A percentile compares a stretch with the other conserved stretches of the same genome.
Evolutionary conservation across 2,797 vertebrate species (phyloP).

Genomic region (Crocodylus rhombifer): DNA sequence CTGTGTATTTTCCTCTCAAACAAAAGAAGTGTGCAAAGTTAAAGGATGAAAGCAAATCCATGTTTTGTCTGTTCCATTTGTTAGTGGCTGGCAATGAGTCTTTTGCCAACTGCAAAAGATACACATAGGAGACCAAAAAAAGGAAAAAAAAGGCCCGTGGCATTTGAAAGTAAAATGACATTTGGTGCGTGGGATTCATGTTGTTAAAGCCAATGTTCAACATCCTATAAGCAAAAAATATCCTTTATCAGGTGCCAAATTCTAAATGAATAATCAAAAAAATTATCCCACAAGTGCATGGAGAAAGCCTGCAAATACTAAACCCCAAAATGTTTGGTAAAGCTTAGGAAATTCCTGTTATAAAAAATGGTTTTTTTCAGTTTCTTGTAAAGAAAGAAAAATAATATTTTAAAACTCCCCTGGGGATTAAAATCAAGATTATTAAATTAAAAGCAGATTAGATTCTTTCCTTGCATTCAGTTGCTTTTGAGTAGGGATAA

Average conservation of each 20-base stretch:
- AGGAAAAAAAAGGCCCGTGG: not conserved
- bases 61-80: not conserved
- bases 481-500: constrained; percentile 21
- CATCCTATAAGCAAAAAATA: constrained; percentile 9
- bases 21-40: not conserved
- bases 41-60: not conserved
- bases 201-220: not conserved
- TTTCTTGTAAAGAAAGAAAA: constrained; percentile 48
- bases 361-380: constrained; percentile 30
- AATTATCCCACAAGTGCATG: not conserved
- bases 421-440: constrained; percentile 52
- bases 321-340: constrained; percentile 32
- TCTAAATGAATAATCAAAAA: constrained; percentile 33
- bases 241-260: not conserved
- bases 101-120: constrained; percentile 28
- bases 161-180: constrained; percentile 11
- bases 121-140: not conserved
- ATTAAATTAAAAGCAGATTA: constrained; percentile 55
- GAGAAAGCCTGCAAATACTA: not conserved
- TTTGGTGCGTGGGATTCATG: constrained; percentile 30
- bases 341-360: constrained; percentile 58
- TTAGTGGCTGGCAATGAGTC: not conserved
- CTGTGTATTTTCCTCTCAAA: not conserved
- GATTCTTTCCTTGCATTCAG: constrained; percentile 61
- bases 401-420: not conserved